phyloP scores from a whole-genome alignment of 2,888 invertebrate genomes.

The Pseudococcus longispinus region DNA sequence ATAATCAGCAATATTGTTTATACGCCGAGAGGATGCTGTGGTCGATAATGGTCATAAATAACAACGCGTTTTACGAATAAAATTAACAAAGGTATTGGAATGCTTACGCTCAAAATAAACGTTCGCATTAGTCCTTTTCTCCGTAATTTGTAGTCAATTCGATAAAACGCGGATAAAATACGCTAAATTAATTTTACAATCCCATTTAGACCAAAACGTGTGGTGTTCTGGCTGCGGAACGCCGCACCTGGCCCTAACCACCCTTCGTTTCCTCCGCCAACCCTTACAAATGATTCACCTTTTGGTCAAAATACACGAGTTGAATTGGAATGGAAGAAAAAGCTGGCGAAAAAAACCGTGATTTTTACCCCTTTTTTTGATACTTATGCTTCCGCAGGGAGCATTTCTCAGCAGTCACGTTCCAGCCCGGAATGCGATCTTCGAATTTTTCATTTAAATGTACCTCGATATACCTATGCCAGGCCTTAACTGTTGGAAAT shows the following conservation, averaged over 20 bases:
- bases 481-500: neutral
- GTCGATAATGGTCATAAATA: constrained; percentile 38
- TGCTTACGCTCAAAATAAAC: constrained; percentile 39
- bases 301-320: neutral
- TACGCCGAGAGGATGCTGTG: constrained; percentile 19
- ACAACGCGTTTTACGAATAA: constrained; percentile 26
- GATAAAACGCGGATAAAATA: constrained; percentile 38
- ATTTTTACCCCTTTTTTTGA: no score
- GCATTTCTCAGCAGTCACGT: neutral
- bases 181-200: constrained; percentile 29
- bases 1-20: constrained; percentile 31
- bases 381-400: neutral
- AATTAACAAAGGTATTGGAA: constrained; percentile 37
- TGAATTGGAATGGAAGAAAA: neutral
- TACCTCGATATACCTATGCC: neutral
- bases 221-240: neutral
- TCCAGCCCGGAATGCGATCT: neutral
- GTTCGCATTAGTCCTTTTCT: constrained; percentile 34
- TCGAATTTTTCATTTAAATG: neutral
- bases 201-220: constrained; percentile 21
- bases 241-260: neutral
- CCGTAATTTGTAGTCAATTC: constrained; percentile 36
- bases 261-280: neutral
- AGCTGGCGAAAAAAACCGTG: neutral
- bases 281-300: neutral